Conservation (phyloP, 2,888 invertebrate genomes). For the Erebia aethiops region DNA sequence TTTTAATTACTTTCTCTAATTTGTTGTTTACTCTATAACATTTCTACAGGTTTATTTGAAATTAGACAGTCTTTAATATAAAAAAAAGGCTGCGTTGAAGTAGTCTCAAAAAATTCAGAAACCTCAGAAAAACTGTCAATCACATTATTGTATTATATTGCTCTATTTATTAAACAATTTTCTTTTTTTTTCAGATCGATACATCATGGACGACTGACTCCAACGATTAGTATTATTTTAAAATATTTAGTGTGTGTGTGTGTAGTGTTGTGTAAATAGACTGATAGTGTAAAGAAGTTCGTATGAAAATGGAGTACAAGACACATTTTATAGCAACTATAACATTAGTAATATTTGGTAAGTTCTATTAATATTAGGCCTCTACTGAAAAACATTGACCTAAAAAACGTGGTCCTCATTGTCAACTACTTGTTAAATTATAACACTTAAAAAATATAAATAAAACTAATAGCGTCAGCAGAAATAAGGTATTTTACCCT, state of each 20-base stretch:
- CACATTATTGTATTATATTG: neutral
- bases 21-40: neutral
- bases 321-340: conserved; percentile 48
- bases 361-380: conserved; percentile 47
- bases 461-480: neutral
- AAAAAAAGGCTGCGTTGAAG: too few species aligned
- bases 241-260: conserved; percentile 22
- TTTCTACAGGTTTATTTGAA: neutral
- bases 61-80: neutral
- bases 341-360: conserved; percentile 57
- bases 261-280: too few species aligned
- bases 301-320: conserved; percentile 58
- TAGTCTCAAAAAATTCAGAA: too few species aligned
- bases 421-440: neutral
- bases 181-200: conserved; percentile 59
- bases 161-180: conserved; percentile 16
- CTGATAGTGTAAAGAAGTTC: conserved; percentile 45
- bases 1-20: neutral
- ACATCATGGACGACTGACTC: conserved; percentile 63
- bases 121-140: too few species aligned
- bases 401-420: too few species aligned
- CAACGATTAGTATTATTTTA: conserved; percentile 24
- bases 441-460: neutral
- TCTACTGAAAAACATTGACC: too few species aligned
- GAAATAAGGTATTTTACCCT: too few species aligned